Conservation (phyloP, 92 coral and sea anemone species). For the Heliopora coerulea region DNA sequence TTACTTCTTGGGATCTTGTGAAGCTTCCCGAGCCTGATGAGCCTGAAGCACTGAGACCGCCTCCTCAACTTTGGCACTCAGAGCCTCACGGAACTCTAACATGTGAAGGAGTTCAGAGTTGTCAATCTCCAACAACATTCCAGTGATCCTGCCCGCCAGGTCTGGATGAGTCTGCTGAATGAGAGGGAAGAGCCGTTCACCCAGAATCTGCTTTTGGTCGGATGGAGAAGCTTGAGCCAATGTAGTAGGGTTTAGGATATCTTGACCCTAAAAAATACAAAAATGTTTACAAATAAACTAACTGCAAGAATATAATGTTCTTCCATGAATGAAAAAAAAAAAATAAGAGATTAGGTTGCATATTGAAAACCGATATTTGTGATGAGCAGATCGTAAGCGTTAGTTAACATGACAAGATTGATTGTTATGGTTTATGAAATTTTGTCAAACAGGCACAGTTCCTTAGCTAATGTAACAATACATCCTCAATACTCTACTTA, state of each 20-base stretch:
- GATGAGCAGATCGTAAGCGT: too few species aligned
- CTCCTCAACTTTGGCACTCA: slow-evolving; percentile 78
- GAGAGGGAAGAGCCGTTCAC: slow-evolving; percentile 88
- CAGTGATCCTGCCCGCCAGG: slow-evolving; percentile 95
- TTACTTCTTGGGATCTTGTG: too few species aligned
- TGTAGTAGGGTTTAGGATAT: slow-evolving; percentile 63
- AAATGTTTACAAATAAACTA: too few species aligned
- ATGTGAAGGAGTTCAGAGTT: slow-evolving; percentile 93
- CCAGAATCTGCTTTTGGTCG: slow-evolving; percentile 52
- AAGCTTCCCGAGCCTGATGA: slow-evolving; percentile 49
- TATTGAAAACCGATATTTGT: too few species aligned
- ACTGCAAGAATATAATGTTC: too few species aligned
- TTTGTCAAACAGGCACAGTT: too few species aligned
- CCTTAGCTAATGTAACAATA: too few species aligned
- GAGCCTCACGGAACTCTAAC: slow-evolving; percentile 91
- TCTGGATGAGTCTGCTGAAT: slow-evolving; percentile 86
- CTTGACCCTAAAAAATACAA: slow-evolving; percentile 78
- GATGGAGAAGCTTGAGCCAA: slow-evolving; percentile 66
- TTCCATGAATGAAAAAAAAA: too few species aligned
- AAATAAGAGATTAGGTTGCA: too few species aligned
- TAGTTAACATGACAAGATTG: too few species aligned
- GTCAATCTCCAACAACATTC: slow-evolving; percentile 96
- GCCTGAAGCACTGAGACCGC: slow-evolving; percentile 89
- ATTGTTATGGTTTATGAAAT: too few species aligned
- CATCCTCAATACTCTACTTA: too few species aligned